phyloP scores from a whole-genome alignment of 2,113 vertebrate genomes.

The Callaeas wilsoni region DNA sequence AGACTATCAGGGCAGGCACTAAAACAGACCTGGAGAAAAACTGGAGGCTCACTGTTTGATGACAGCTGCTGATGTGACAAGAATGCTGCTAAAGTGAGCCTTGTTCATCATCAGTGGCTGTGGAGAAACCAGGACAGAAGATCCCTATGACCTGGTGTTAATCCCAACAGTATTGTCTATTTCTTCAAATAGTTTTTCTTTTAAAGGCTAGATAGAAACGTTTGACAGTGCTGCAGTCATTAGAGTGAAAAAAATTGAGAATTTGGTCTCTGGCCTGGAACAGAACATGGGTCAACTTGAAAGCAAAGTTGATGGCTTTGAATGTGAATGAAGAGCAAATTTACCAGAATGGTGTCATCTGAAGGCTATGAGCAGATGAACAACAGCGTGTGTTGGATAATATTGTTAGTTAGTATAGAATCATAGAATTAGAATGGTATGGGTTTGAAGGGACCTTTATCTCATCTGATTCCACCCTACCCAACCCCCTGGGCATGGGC shows the following conservation, averaged over 20 bases:
- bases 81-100: neutral
- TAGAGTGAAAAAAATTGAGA: neutral
- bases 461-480: neutral
- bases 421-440: neutral
- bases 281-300: neutral
- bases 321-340: constrained; percentile 9
- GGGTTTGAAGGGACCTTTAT: neutral
- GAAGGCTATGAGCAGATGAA: neutral
- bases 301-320: constrained; percentile 4
- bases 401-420: neutral
- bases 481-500: too few species aligned
- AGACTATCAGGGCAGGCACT: neutral
- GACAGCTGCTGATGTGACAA: neutral
- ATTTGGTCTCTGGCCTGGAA: constrained; percentile 11
- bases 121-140: neutral
- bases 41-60: neutral
- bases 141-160: neutral
- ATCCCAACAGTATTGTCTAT: neutral
- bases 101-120: neutral
- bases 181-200: neutral
- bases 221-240: neutral
- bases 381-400: neutral
- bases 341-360: neutral
- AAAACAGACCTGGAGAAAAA: neutral
- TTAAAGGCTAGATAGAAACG: neutral